These are phyloP conservation scores for Clarias macrocephalus DNA, from an alignment of 2,113 vertebrate genomes.

Conservation along the genomic window DNA sequence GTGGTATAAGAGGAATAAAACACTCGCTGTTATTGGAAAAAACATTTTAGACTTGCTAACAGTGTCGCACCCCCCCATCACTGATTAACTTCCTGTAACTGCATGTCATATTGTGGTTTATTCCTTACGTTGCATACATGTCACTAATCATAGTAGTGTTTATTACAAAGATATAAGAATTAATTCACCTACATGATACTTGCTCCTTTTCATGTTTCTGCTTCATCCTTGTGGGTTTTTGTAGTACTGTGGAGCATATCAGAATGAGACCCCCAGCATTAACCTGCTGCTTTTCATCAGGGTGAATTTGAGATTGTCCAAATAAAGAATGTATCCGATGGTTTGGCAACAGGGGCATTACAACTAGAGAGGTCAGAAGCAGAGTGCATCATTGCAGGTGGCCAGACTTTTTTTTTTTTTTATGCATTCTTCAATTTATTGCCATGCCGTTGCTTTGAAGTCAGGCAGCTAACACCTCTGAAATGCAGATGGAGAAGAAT, in stretches of 20 bases:
- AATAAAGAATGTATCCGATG: conserved; percentile 46
- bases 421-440: conserved; percentile 58
- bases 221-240: conserved; percentile 29
- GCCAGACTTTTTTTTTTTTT: conserved; percentile 48
- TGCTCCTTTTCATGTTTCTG: conserved; percentile 11
- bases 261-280: conserved; percentile 40
- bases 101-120: neutral
- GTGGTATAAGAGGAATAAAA: neutral
- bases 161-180: neutral
- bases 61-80: neutral
- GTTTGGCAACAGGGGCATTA: conserved; percentile 37
- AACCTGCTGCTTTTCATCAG: conserved; percentile 31
- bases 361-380: conserved; percentile 48
- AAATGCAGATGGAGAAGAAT: conserved; percentile 57
- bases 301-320: conserved; percentile 51
- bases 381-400: conserved; percentile 55
- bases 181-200: neutral
- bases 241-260: conserved; percentile 29
- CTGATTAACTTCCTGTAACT: neutral
- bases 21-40: neutral
- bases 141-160: neutral
- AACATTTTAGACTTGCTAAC: neutral
- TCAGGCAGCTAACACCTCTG: conserved; percentile 56
- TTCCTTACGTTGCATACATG: neutral
- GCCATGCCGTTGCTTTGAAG: conserved; percentile 58